Percentiles rank a stretch among this genome's conserved stretches.
These are phyloP conservation scores for Ctenomys sociabilis DNA, from an alignment of 2,113 vertebrate genomes.

Conservation along the genomic window DNA sequence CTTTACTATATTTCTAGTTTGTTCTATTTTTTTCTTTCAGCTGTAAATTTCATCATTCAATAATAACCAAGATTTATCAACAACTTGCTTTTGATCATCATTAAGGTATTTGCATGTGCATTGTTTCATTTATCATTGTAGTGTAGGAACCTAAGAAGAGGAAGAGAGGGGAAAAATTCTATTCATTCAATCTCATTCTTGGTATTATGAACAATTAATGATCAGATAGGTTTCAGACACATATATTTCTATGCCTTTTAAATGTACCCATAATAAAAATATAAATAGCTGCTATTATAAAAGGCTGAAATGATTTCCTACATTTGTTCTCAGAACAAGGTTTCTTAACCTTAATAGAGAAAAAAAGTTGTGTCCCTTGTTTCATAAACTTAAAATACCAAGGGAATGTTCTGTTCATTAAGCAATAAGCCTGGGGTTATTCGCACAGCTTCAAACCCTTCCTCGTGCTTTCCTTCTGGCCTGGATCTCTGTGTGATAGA, in stretches of 20 bases:
- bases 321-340: neutral
- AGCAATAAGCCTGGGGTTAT: constrained; percentile 16
- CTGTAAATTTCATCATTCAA: constrained; percentile 15
- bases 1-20: neutral
- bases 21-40: neutral
- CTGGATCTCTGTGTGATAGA: neutral
- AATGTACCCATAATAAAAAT: neutral
- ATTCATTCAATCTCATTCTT: neutral
- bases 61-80: neutral
- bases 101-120: neutral
- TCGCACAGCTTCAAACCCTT: constrained; percentile 58
- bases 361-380: neutral
- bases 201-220: neutral
- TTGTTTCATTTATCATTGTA: neutral
- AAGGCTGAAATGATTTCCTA: neutral
- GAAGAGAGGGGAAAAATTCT: neutral
- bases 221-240: neutral
- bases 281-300: neutral
- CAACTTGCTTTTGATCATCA: neutral
- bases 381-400: neutral
- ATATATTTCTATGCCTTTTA: neutral
- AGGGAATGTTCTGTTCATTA: constrained; percentile 40
- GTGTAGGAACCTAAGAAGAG: neutral
- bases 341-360: neutral
- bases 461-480: neutral